A percentile compares a stretch with the other conserved stretches of the same genome.
phyloP scores from a whole-genome alignment of 2,888 invertebrate species.

The Machimus rusticus region DNA sequence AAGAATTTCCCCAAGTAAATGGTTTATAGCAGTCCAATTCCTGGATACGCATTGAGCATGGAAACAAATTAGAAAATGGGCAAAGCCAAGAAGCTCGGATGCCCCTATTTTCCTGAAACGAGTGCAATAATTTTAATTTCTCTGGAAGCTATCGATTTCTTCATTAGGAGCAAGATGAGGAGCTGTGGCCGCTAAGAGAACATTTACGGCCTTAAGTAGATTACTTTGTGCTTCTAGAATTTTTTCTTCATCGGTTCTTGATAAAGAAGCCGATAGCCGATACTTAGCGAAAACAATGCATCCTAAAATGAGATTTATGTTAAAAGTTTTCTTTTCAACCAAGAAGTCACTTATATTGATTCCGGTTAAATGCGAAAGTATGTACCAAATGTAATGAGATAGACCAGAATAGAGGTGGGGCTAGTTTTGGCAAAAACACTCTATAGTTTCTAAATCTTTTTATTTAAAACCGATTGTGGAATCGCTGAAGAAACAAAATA shows the following conservation, averaged over 20 bases:
- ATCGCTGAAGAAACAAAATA: background rate
- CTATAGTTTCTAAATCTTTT: background rate
- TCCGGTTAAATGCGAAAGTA: background rate
- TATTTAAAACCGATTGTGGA: background rate
- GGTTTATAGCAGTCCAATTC: conserved; percentile 3
- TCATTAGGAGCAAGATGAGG: background rate
- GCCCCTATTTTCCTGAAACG: background rate
- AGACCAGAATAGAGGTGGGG: background rate
- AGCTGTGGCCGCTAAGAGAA: background rate
- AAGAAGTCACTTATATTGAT: background rate
- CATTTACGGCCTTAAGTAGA: background rate
- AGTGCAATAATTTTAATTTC: background rate
- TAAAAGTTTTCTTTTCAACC: background rate
- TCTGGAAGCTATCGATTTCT: background rate
- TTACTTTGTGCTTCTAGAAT: background rate
- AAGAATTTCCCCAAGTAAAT: background rate
- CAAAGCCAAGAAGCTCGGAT: background rate
- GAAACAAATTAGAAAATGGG: background rate
- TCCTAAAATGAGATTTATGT: background rate
- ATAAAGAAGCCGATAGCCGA: background rate
- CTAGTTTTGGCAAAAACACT: background rate
- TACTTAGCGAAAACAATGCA: background rate
- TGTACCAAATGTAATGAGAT: background rate
- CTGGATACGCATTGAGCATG: background rate
- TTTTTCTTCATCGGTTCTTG: background rate